These are phyloP conservation scores for Linurgus olivaceus DNA, from an alignment of 2,797 vertebrate genomes.

Conservation along the genomic window DNA sequence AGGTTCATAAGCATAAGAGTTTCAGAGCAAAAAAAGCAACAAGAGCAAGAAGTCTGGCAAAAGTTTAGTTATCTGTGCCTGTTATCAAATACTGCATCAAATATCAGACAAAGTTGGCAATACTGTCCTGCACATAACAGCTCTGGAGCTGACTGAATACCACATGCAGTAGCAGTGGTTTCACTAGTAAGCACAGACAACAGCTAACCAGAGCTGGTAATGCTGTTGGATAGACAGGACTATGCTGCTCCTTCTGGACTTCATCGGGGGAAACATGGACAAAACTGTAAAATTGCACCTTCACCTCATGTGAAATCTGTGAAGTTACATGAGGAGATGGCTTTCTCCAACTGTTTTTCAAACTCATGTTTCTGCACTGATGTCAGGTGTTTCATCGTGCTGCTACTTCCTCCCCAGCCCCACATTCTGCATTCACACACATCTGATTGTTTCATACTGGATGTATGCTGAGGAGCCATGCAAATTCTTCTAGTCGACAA, in stretches of 20 bases:
- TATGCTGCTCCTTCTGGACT: background rate
- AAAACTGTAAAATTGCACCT: background rate
- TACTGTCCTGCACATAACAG: background rate
- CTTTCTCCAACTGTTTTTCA: background rate
- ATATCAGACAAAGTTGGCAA: background rate
- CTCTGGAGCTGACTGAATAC: background rate
- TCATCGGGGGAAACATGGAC: background rate
- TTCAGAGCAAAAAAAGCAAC: background rate
- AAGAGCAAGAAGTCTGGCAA: background rate
- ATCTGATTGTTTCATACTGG: background rate
- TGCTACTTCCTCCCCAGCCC: background rate
- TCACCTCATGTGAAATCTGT: background rate
- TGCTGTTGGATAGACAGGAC: background rate
- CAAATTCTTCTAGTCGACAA: background rate
- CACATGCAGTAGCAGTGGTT: background rate
- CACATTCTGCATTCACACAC: background rate
- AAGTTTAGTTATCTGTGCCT: background rate
- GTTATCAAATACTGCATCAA: background rate
- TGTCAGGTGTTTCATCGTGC: background rate
- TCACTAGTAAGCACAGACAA: background rate
- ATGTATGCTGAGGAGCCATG: background rate
- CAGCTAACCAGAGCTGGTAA: background rate
- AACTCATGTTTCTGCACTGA: background rate
- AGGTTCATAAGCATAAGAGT: background rate
- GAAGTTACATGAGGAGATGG: background rate